phyloP scores from a whole-genome alignment of 2,113 vertebrate species.

The Bubo scandiacus region DNA sequence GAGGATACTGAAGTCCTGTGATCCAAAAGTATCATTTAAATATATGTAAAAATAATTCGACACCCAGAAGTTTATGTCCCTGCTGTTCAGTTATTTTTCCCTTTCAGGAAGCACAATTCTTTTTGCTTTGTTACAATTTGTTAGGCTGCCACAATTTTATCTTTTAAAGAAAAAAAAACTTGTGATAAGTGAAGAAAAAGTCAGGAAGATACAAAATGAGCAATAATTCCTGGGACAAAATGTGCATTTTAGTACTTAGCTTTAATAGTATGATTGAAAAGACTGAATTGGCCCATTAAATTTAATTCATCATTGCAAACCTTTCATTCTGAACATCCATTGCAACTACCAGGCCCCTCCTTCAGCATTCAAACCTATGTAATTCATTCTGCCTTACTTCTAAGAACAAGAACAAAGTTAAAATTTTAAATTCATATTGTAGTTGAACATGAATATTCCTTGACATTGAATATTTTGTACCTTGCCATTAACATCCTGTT shows the following conservation, averaged over 20 bases:
- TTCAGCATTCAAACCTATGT: background rate
- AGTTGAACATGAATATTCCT: background rate
- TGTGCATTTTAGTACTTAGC: conserved; percentile 52
- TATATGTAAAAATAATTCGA: background rate
- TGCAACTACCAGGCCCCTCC: background rate
- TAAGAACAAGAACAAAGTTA: background rate
- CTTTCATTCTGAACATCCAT: conserved; percentile 26
- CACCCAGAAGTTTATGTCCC: background rate
- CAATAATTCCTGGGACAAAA: conserved; percentile 30
- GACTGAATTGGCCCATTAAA: conserved; percentile 45
- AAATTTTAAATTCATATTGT: background rate
- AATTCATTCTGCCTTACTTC: background rate
- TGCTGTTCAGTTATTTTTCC: background rate
- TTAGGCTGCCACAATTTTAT: conserved; percentile 1
- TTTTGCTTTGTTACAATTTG: conserved; percentile 10
- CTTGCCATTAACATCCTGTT: background rate
- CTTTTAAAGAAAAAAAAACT: background rate
- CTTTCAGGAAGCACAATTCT: background rate
- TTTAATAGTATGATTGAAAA: conserved; percentile 55
- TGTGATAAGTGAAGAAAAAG: background rate
- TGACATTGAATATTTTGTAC: background rate
- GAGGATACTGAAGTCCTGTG: background rate
- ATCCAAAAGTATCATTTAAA: background rate
- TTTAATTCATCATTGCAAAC: conserved; percentile 43
- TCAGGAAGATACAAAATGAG: conserved; percentile 30